Percentiles rank a stretch among this genome's conserved stretches.
These are phyloP conservation scores for Hassar affinis DNA, from an alignment of 2,113 vertebrate genomes.

Conservation along the genomic window DNA sequence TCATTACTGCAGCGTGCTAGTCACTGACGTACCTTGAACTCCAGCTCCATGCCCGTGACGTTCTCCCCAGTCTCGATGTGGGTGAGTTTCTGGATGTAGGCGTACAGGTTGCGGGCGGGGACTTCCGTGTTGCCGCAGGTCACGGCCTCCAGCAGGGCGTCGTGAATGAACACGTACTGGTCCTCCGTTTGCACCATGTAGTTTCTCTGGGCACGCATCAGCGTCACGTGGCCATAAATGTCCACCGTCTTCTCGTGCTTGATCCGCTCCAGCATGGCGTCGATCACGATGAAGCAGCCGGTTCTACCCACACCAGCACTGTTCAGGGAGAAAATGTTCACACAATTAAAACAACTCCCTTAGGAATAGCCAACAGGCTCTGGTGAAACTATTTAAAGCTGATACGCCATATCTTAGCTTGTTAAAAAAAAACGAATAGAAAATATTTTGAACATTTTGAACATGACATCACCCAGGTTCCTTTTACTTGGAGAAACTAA, in stretches of 20 bases:
- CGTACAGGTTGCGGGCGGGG: conserved; percentile 96
- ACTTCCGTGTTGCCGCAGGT: conserved; percentile 99
- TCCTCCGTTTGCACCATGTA: conserved; percentile 99
- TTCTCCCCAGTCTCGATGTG: conserved; percentile 97
- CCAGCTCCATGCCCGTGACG: conserved; percentile 97
- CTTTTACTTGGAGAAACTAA: not conserved
- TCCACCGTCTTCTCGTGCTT: conserved; percentile 99
- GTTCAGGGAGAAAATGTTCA: conserved; percentile 29
- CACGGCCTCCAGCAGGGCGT: conserved; percentile 95
- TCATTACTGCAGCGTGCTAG: not conserved
- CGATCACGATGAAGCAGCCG: conserved; percentile 98
- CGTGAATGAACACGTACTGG: conserved; percentile 98
- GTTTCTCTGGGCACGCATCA: conserved; percentile 98
- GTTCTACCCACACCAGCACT: conserved; percentile 97
- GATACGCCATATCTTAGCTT: not conserved
- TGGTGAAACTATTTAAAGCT: not conserved
- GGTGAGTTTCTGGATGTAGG: conserved; percentile 99
- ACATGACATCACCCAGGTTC: too few relatives aligned
- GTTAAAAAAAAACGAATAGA: too few relatives aligned
- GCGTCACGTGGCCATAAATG: conserved; percentile 98
- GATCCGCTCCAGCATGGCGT: conserved; percentile 98
- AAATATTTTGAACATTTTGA: too few relatives aligned
- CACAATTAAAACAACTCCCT: not conserved
- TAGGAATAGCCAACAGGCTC: not conserved
- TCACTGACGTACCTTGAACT: conserved; percentile 87